These are phyloP conservation scores for Radopholus similis DNA, from an alignment of 1,140 invertebrate genomes.

Conservation along the genomic window DNA sequence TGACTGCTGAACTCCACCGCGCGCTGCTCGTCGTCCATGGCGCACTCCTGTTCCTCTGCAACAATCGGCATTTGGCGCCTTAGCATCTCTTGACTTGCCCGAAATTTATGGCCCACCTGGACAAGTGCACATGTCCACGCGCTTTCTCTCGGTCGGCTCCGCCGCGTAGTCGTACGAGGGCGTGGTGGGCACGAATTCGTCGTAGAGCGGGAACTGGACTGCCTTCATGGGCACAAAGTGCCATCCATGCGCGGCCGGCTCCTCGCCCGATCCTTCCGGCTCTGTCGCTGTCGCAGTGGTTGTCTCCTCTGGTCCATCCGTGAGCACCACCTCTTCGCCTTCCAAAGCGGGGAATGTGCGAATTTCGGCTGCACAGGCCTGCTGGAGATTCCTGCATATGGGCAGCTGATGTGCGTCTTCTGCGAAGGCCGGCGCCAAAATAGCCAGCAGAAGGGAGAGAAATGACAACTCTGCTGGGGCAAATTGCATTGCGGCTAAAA, in stretches of 20 bases:
- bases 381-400: constrained; percentile 9
- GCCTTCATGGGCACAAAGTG: constrained; percentile 9
- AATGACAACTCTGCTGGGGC: not conserved
- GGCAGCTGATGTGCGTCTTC: not conserved
- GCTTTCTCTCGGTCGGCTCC: constrained; percentile 2
- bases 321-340: not conserved
- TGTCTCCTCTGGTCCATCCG: not conserved
- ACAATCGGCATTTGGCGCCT: not conserved
- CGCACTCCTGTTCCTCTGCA: constrained; percentile 9
- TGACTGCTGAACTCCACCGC: constrained; percentile 7
- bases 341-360: constrained; percentile 1
- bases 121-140: constrained; percentile 8
- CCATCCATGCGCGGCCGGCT: not conserved
- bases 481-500: not conserved
- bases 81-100: not conserved
- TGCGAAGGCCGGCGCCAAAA: not conserved
- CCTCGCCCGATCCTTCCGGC: constrained; percentile 4
- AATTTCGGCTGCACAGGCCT: constrained; percentile 19
- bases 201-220: constrained; percentile 16
- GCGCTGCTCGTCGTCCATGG: not conserved
- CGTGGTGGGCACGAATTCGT: constrained; percentile 22
- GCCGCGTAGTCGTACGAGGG: constrained; percentile 7
- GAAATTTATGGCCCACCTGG: not conserved
- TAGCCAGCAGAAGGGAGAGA: not conserved
- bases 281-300: not conserved